Evolutionary conservation across 2,113 vertebrate species (phyloP), one percentile per base, ranked within the genome.

Genomic region (Macrotus californicus): DNA sequence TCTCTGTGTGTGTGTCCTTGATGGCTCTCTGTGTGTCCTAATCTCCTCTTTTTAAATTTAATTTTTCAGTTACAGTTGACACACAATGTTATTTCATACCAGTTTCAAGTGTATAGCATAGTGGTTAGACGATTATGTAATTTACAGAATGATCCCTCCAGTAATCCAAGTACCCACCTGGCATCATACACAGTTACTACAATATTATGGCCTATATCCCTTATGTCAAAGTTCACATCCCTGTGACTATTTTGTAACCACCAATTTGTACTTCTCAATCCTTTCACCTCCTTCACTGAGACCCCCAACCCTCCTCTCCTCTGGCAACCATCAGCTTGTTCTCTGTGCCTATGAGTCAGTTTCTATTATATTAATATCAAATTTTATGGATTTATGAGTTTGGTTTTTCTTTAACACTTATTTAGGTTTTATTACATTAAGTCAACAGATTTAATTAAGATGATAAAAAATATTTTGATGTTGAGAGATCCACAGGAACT

Each of bases 391-490:
- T 89, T 69, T 93, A 56, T 90, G 50, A 93, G 12, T 26, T 43
- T 67, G 64, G 85, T 76, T 77, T 66, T 93, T 6, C n/a, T 94
- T 82, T 84, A 80, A 56, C 5, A 94, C 72, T 89, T 79, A 48
- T 52, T 84, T 56, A 76, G 8, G 24, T n/a, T 94, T 96, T 83
- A 94, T 59, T 15, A 46, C 67, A 50, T 64, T 89, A 73, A 67
- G 56, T 72, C 26, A 70, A 70, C 22, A 54, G 7, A 29, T 64
- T 84, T 85, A 84, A 79, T 79, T 88, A 76, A 81, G 21, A 70
- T 66, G 16, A 72, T 80, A 89, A 89, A 89, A 84, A 94, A 80
- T 88, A 88, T 72, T 92, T 94, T 88, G 59, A 84, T 67, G 46
- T 39, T 72, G 15, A 9, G 12, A 34, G 8, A 64, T 61, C 31